Evolutionary conservation across 2,888 invertebrate species (phyloP).

Genomic region (Pollenia angustigena): DNA sequence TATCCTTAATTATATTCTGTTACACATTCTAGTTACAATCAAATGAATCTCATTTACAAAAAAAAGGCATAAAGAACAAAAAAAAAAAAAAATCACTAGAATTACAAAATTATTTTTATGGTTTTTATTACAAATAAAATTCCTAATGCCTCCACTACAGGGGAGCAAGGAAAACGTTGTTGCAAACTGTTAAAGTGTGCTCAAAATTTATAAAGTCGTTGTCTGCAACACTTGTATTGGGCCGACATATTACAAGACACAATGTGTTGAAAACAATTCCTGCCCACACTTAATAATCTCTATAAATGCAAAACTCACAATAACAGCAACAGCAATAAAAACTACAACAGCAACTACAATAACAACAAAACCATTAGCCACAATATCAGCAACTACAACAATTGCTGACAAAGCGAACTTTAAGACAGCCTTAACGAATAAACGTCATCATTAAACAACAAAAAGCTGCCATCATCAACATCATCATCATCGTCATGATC

Average conservation of each 20-base stretch:
- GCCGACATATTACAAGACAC: conserved; percentile 73
- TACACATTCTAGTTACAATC: not conserved
- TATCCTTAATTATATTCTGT: too few species aligned
- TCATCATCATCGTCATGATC: conserved; percentile 31
- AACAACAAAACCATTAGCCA: conserved; percentile 57
- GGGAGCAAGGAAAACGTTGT: conserved; percentile 24
- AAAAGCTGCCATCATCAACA: conserved; percentile 60
- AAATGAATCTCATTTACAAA: not conserved
- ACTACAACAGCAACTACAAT: conserved; percentile 22
- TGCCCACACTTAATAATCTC: conserved; percentile 73
- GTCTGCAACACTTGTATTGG: conserved; percentile 69
- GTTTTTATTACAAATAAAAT: conserved; percentile 20
- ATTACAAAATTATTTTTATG: not conserved
- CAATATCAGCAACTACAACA: conserved; percentile 73
- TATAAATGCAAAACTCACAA: conserved; percentile 64
- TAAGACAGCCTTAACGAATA: conserved; percentile 40
- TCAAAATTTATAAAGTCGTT: conserved; percentile 72
- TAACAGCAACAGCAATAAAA: conserved; percentile 58
- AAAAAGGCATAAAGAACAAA: too few species aligned
- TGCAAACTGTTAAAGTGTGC: conserved; percentile 64
- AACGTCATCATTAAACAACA: conserved; percentile 35
- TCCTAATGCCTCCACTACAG: not conserved
- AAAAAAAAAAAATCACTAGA: too few species aligned
- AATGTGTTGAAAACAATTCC: conserved; percentile 74
- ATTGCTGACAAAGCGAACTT: conserved; percentile 79